Base-by-base conservation (phyloP, 2,888 invertebrate genomes). In the Elegia similella region DNA sequence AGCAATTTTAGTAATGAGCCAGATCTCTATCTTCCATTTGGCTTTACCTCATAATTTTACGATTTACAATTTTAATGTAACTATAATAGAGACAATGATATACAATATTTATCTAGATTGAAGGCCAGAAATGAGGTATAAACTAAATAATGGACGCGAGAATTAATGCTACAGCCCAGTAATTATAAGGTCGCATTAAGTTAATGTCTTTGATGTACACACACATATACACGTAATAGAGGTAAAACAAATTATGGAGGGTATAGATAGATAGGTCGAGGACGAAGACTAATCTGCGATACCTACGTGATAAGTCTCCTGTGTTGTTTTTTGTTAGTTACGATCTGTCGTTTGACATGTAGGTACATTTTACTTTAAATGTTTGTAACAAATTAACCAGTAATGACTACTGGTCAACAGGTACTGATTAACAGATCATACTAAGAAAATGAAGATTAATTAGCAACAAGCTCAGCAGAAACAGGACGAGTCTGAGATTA, bases 131-230 rank as follows among this genome's bases (percentile, higher is more conserved):
- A 87, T 86, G 82, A 86, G 83, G 86, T 85, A 88, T 88, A 88
- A 86, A 88, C 87, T 88, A 86, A 88, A 90, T 90, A 89, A 90
- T 88, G 85, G 88, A 88, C 85, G 84, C 85, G 88, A 81, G 90
- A 86, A 90, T 90, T 88, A 90, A 90, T 89, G 88, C 79, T 80
- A 75, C 83, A 80, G 82, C 80, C 82, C 78, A 86, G 89, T 89
- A 89, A 90, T 90, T 90, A 90, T 90, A 87, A 88, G 88, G 86
- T 84, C 86, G 83, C 86, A 88, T 90, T 90, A 89, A 87, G 74
- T 89, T 88, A 88, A 90, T 90, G 89, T 87, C 88, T 89, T 87
- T 84, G 82, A 80, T 50, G 50, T 50, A 77, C 73, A 70, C 77
- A 77, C 76, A 76, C 67, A 66, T 42, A 60, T 60, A 64, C 57